Conservation (phyloP, 2,888 invertebrate genomes). For the Ochropleura plecta region DNA sequence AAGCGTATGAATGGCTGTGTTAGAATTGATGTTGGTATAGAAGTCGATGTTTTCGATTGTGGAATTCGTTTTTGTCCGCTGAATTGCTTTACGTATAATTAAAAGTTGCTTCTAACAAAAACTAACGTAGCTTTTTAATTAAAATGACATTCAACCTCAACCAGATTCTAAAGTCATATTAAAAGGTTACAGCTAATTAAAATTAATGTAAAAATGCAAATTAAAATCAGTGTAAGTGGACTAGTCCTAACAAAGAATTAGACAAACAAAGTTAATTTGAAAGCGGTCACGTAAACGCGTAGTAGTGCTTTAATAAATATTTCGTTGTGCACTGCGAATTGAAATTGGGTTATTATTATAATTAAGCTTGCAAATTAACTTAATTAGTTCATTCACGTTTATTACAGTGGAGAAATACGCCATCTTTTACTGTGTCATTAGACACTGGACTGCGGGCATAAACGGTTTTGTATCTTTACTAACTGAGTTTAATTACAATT, state of each 20-base stretch:
- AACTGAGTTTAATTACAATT: constrained; percentile 6
- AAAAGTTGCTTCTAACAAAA: neutral
- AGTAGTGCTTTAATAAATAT: constrained; percentile 57
- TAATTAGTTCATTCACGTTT: constrained; percentile 44
- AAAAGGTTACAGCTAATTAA: neutral
- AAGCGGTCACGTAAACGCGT: constrained; percentile 57
- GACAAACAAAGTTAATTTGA: constrained; percentile 61
- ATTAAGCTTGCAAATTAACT: constrained; percentile 58
- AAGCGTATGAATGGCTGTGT: constrained; percentile 22
- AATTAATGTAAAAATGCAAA: neutral
- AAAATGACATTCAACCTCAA: neutral
- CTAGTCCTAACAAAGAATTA: constrained; percentile 34
- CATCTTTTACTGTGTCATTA: constrained; percentile 26
- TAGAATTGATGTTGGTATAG: neutral
- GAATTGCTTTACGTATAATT: neutral
- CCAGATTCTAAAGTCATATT: neutral
- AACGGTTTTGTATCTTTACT: constrained; percentile 19
- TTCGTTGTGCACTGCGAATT: constrained; percentile 63
- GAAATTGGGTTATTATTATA: constrained; percentile 70
- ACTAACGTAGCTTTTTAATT: neutral
- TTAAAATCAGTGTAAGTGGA: neutral
- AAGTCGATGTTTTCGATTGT: constrained; percentile 1
- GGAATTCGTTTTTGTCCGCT: neutral
- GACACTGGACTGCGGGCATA: constrained; percentile 13
- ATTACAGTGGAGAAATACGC: constrained; percentile 29